Evolutionary conservation across 1,140 invertebrate genomes (phyloP), one percentile per base, ranked within the genome.

Genomic region (Holotrichia oblita): DNA sequence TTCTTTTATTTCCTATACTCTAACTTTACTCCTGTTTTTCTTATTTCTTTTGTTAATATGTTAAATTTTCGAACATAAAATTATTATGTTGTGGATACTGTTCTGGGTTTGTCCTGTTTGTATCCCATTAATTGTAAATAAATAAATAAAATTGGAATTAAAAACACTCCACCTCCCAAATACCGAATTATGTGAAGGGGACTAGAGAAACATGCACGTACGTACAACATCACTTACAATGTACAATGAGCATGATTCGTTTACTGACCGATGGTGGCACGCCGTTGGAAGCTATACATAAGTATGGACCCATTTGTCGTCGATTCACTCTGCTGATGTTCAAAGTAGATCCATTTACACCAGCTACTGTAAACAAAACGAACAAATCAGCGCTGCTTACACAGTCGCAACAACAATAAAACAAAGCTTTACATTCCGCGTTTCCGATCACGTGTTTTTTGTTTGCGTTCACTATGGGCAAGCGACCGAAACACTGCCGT

Each of bases 211-310:
- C 27, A 34, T 34, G 27, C 27, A 34, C 27, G 27, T 55, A 17
- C n/a, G 2, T 44, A 17, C 17, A 55, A 55, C 7, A 3, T 17
- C 87, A 93, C 93, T 90, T 87, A 95, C 94, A 94, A 83, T 94
- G 92, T 55, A 95, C 93, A 82, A 91, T 91, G 48, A 95, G 89
- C 83, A 93, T 90, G 73, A 94, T 92, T 77, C 93, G 87, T 83
- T 94, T 94, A 89, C 93, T 94, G 79, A 94, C 93, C 12, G 93
- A 92, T 6, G 94, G 94, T 2, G 93, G 95, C 7, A 96, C 92
- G 2, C 93, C 93, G 84, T 95, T 96, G 34, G 93, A 93, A 0
- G 89, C 89, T 8, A 89, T 89, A 79, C 88, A 89, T 0, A 89
- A 80, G 77, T 88, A 88, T 44, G 88, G 87, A 0, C 88, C 88